Evolutionary conservation across 2,113 vertebrate genomes (phyloP).

Genomic region (Heteronetta atricapilla): DNA sequence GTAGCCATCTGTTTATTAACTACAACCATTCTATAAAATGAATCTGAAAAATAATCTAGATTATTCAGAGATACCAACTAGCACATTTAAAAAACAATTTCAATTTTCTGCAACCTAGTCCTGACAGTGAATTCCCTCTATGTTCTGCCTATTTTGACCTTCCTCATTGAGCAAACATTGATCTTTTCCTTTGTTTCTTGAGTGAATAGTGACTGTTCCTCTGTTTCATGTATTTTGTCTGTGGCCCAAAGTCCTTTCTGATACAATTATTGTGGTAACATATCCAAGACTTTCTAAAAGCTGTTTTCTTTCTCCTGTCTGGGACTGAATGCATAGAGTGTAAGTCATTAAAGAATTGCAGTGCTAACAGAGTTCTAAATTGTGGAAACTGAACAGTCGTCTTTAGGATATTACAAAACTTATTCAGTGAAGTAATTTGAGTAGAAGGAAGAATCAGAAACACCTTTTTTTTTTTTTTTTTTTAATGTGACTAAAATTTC

Average conservation of each 20-base stretch:
- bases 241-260: not conserved
- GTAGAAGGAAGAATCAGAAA: not conserved
- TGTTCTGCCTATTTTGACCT: not conserved
- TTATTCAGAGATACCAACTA: not conserved
- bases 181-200: not conserved
- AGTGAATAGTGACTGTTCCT: not conserved
- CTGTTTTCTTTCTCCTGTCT: not conserved
- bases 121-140: not conserved
- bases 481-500: not conserved
- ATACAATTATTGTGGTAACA: not conserved
- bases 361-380: not conserved
- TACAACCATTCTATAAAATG: constrained; percentile 6
- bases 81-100: not conserved
- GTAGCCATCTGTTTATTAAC: constrained; percentile 52
- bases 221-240: not conserved
- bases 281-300: constrained; percentile 31
- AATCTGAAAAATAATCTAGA: not conserved
- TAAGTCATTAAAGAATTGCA: constrained; percentile 3
- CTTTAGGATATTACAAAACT: not conserved
- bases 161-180: not conserved
- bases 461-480: not conserved
- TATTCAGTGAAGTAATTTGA: not conserved
- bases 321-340: not conserved
- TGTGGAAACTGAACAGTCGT: not conserved
- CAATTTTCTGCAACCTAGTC: not conserved